These are phyloP conservation scores for Pangasius larnaudii DNA, from an alignment of 2,797 vertebrate species.

Conservation along the genomic window DNA sequence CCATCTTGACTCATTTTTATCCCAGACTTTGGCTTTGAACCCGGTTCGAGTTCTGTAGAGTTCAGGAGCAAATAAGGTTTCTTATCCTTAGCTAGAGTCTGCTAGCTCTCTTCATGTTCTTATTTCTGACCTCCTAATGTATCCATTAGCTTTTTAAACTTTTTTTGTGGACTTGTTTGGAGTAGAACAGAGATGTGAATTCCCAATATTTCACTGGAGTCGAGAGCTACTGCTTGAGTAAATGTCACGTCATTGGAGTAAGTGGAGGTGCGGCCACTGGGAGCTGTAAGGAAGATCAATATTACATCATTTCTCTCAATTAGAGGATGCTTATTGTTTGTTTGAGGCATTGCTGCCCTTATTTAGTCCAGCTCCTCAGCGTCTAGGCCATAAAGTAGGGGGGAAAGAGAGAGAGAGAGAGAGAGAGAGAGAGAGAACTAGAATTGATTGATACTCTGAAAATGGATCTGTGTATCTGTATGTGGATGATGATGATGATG, in stretches of 20 bases:
- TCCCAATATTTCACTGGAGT: background rate
- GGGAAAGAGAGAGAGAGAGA: background rate
- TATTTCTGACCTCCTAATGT: background rate
- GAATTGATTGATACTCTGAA: background rate
- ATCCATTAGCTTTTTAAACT: background rate
- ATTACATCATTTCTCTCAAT: slow-evolving; percentile 76
- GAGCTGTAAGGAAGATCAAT: slow-evolving; percentile 68
- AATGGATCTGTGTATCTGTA: background rate
- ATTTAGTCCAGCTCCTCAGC: slow-evolving; percentile 64
- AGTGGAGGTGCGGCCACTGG: slow-evolving; percentile 50
- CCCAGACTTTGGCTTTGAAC: background rate
- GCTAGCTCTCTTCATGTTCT: background rate
- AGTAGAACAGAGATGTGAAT: background rate
- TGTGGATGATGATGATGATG: background rate
- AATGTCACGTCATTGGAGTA: slow-evolving; percentile 69
- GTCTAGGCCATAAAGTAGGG: slow-evolving; percentile 40
- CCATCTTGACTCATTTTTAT: background rate
- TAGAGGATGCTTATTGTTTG: slow-evolving; percentile 72
- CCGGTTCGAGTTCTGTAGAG: background rate
- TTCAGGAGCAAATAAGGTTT: background rate
- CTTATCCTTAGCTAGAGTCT: background rate
- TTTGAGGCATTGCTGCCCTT: slow-evolving; percentile 67
- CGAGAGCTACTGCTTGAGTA: slow-evolving; percentile 56
- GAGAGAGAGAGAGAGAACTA: background rate
- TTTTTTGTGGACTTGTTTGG: background rate